Evolutionary conservation across 2,888 invertebrate species (phyloP).

Genomic region (Autographa gamma): DNA sequence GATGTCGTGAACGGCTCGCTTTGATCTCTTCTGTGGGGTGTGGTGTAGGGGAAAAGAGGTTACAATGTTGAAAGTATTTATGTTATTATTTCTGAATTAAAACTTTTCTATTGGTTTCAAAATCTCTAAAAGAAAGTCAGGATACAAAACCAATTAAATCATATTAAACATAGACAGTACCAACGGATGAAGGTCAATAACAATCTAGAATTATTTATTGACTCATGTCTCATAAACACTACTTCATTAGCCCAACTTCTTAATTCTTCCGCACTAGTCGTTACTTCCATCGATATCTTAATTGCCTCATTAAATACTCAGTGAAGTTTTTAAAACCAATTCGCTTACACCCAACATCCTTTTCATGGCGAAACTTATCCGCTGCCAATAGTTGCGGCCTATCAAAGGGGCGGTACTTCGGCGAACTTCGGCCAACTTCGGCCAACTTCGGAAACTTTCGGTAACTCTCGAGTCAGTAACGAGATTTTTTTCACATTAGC

Average conservation of each 20-base stretch:
- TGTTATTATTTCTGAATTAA: too few species aligned
- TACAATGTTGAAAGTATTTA: not conserved
- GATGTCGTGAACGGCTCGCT: conserved; percentile 80
- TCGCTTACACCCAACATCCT: conserved; percentile 58
- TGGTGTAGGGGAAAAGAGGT: conserved; percentile 57
- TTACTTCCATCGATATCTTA: not conserved
- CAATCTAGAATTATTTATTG: too few species aligned
- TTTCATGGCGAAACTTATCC: conserved; percentile 70
- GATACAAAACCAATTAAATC: too few species aligned
- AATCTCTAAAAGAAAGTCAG: too few species aligned
- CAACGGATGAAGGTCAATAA: too few species aligned
- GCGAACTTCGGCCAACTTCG: conserved; percentile 54
- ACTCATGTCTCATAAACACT: too few species aligned
- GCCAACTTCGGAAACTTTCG: conserved; percentile 64
- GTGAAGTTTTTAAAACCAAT: not conserved
- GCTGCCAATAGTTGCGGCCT: conserved; percentile 76
- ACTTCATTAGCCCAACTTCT: too few species aligned
- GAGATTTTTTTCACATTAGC: conserved; percentile 75
- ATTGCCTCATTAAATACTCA: not conserved
- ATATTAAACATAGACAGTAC: too few species aligned
- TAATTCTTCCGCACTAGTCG: too few species aligned
- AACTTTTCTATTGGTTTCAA: too few species aligned
- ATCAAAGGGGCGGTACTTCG: conserved; percentile 60
- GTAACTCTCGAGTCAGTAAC: conserved; percentile 63
- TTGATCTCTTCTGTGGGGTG: conserved; percentile 73